These are phyloP conservation scores for Mylabris phalerata DNA, from an alignment of 1,140 invertebrate genomes.

Conservation along the genomic window DNA sequence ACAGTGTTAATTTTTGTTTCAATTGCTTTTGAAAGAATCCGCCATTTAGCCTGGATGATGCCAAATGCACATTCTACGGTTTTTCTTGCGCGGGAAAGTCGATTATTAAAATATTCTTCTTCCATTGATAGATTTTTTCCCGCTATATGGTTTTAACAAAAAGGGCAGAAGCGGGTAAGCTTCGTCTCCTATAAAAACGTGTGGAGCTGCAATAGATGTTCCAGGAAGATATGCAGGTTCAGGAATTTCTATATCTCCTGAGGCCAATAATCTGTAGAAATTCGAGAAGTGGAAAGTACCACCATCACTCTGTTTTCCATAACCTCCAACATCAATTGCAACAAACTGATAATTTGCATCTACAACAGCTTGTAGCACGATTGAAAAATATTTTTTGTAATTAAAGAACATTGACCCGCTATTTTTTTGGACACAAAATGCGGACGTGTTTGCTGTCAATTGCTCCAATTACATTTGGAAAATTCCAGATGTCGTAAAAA, in stretches of 20 bases:
- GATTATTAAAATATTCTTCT: slow-evolving; percentile 20
- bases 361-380: slow-evolving; percentile 40
- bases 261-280: slow-evolving; percentile 24
- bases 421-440: slow-evolving; percentile 32
- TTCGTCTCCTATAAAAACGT: slow-evolving; percentile 19
- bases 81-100: slow-evolving; percentile 20
- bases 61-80: slow-evolving; percentile 30
- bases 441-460: slow-evolving; percentile 44
- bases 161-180: slow-evolving; percentile 21
- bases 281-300: slow-evolving; percentile 32
- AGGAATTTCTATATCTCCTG: slow-evolving; percentile 25
- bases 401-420: slow-evolving; percentile 42
- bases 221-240: slow-evolving; percentile 23
- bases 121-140: slow-evolving; percentile 4
- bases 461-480: slow-evolving; percentile 40
- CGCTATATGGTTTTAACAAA: too few relatives aligned
- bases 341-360: slow-evolving; percentile 40
- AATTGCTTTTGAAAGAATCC: slow-evolving; percentile 37
- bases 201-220: slow-evolving; percentile 14
- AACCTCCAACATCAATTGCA: slow-evolving; percentile 37
- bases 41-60: slow-evolving; percentile 41
- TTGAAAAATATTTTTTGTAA: slow-evolving; percentile 43
- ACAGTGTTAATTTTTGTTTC: slow-evolving; percentile 26
- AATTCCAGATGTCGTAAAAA: slow-evolving; percentile 35
- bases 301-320: slow-evolving; percentile 39